phyloP scores from a whole-genome alignment of 1,140 invertebrate genomes.

The Formica selysi region DNA sequence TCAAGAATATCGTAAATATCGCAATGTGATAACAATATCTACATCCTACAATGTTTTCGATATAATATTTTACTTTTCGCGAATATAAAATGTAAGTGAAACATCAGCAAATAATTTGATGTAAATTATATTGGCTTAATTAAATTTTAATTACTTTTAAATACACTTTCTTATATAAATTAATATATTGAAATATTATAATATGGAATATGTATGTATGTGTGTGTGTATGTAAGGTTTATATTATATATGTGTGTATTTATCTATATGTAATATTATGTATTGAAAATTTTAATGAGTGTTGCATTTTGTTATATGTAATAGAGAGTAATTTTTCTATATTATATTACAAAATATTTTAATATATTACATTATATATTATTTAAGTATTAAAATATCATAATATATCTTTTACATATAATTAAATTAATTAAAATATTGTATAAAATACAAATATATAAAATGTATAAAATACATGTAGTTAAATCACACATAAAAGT shows the following conservation, averaged over 20 bases:
- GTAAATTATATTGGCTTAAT: not conserved
- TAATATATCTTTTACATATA: not conserved
- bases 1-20: too few species aligned
- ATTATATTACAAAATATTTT: not conserved
- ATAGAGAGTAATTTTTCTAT: not conserved
- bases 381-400: not conserved
- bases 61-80: not conserved
- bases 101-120: too few species aligned
- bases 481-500: not conserved
- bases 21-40: not conserved
- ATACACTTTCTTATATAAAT: not conserved
- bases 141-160: not conserved
- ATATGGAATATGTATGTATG: too few species aligned
- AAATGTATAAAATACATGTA: not conserved
- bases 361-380: too few species aligned
- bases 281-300: too few species aligned
- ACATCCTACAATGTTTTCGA: not conserved
- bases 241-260: not conserved
- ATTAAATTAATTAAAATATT: not conserved
- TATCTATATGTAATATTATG: too few species aligned
- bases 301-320: too few species aligned
- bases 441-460: not conserved
- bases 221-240: not conserved
- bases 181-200: not conserved
- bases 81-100: not conserved